These are phyloP conservation scores for Dendrolimus houi DNA, from an alignment of 2,888 invertebrate genomes.

Conservation along the genomic window DNA sequence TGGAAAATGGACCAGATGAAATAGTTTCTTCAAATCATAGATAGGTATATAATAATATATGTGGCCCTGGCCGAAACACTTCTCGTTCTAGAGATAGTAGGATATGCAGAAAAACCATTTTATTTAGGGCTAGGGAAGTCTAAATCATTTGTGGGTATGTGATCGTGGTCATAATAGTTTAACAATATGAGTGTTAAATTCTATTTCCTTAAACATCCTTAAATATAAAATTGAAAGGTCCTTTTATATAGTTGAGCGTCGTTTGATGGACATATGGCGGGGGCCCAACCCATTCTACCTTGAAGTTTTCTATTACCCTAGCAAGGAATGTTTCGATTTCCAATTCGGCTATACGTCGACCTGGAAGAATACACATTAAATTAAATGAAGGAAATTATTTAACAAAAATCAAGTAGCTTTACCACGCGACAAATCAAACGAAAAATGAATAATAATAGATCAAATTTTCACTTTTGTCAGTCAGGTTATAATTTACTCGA, in stretches of 20 bases:
- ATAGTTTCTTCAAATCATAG: too few species aligned
- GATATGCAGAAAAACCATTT: too few species aligned
- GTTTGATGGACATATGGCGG: conserved; percentile 29
- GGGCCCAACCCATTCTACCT: conserved; percentile 41
- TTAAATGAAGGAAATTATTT: too few species aligned
- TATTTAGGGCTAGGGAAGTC: too few species aligned
- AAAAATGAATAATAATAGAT: too few species aligned
- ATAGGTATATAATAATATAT: too few species aligned
- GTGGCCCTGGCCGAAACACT: too few species aligned
- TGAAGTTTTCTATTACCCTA: conserved; percentile 39
- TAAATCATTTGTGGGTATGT: not conserved
- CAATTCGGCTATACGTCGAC: conserved; percentile 78
- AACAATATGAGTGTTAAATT: not conserved
- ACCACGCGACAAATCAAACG: not conserved
- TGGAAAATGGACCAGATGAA: too few species aligned
- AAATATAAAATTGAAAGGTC: conserved; percentile 48
- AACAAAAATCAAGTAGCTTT: conserved; percentile 14
- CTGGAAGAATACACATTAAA: conserved; percentile 22
- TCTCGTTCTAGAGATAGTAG: too few species aligned
- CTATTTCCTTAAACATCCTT: conserved; percentile 30
- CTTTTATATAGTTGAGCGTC: conserved; percentile 39
- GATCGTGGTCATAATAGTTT: not conserved
- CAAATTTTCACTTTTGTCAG: too few species aligned
- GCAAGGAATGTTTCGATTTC: conserved; percentile 68
- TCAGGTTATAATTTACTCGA: too few species aligned